Base-by-base conservation (phyloP, 2,888 invertebrate genomes). In the Actias luna region DNA sequence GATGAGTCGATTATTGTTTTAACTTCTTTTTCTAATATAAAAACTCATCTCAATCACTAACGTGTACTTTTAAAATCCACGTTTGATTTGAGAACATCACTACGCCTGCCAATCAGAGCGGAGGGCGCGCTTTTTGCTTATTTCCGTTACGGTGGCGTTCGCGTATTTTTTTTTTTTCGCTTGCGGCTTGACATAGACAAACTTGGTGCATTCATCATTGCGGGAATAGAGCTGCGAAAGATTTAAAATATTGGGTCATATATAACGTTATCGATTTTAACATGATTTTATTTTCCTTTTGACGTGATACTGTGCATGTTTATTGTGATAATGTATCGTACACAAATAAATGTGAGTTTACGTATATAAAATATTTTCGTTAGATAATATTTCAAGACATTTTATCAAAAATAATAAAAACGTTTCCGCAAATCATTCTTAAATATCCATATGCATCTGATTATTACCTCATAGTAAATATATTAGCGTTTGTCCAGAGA, bases 121-220 rank as follows among this genome's bases (percentile, higher is more conserved):
- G 70, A 71, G 80, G 80, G 81, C 79, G 80, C 76, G 79, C 79
- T 76, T 74, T 75, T 77, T 77, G 78, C 80, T 81, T 84, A 87
- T 84, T 87, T 86, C 87, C 84, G 83, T 78, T 76, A 73, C 80
- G 80, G 75, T 74, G 73, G 74, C 72, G 76, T 69, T 73, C 72
- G 75, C 78, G 79, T 79, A 78, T 83, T n/a, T n/a, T n/a, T n/a
- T 82, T 84, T 46, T 88, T 88, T 87, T 82, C 74, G 69, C 69
- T 74, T 77, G 77, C 74, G 78, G 76, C 82, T 79, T 82, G 89
- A 89, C 89, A 79, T 75, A 80, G 81, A 90, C 87, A 84, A 89
- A 89, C 87, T 88, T 80, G 82, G 80, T 80, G 84, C 87, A 90
- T 90, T 83, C 87, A 88, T 90, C 90, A 90, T 85, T 66, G 69